Evolutionary conservation across 2,888 invertebrate species (phyloP).

Genomic region (Ganaspis brasiliensis): DNA sequence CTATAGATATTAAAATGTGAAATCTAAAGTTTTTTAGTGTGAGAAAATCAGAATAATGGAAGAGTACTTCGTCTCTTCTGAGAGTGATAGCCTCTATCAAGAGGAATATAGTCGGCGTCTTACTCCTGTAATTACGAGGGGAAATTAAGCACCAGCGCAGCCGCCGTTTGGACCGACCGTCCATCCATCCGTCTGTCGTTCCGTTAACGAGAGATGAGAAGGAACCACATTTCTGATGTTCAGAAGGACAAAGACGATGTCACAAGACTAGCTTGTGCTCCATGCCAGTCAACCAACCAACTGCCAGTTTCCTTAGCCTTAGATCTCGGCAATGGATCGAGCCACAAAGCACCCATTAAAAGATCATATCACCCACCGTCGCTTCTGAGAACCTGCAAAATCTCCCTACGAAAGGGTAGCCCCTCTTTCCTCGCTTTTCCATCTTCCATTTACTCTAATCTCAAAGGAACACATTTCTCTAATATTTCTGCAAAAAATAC

Average conservation of each 20-base stretch:
- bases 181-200: conserved; percentile 69
- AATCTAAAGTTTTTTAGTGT: background rate
- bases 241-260: conserved; percentile 70
- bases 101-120: conserved; percentile 58
- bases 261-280: conserved; percentile 54
- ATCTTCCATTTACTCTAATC: conserved; percentile 50
- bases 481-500: conserved; percentile 7
- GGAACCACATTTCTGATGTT: conserved; percentile 69
- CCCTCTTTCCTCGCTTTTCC: conserved; percentile 46
- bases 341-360: conserved; percentile 80
- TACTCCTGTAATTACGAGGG: conserved; percentile 80
- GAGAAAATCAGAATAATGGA: conserved; percentile 14
- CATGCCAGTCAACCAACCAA: conserved; percentile 63
- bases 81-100: conserved; percentile 48
- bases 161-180: conserved; percentile 74
- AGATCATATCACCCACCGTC: conserved; percentile 78
- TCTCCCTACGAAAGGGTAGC: conserved; percentile 59
- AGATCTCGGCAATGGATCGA: conserved; percentile 78
- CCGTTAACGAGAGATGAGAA: conserved; percentile 70
- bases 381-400: conserved; percentile 68
- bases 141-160: conserved; percentile 81
- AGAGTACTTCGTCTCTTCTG: conserved; percentile 6
- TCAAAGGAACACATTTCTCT: conserved; percentile 31
- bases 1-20: background rate
- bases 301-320: conserved; percentile 71